A percentile compares a stretch with the other conserved stretches of the same genome.
Evolutionary conservation across 1,140 invertebrate genomes (phyloP).

Genomic region (Drosophila athabasca): DNA sequence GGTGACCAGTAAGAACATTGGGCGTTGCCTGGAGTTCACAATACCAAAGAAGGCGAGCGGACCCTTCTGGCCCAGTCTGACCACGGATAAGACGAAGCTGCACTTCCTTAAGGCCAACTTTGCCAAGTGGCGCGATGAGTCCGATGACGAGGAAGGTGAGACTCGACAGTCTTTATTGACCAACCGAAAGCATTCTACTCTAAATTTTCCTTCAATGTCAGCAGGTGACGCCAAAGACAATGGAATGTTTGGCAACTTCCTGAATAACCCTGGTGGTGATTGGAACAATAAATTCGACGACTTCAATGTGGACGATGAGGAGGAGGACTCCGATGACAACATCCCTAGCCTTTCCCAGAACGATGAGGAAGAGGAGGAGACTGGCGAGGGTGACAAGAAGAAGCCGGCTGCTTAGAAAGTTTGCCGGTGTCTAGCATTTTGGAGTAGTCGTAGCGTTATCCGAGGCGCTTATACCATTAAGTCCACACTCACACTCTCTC

Average conservation of each 20-base stretch:
- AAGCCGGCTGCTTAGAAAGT: constrained; percentile 58
- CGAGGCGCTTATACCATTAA: constrained; percentile 67
- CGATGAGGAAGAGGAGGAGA: constrained; percentile 75
- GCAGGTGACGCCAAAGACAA: constrained; percentile 59
- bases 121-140: constrained; percentile 98
- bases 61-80: constrained; percentile 94
- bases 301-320: constrained; percentile 74
- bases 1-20: constrained; percentile 87
- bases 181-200: neutral
- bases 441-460: constrained; percentile 68
- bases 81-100: constrained; percentile 94
- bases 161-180: neutral
- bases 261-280: constrained; percentile 54
- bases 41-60: constrained; percentile 85
- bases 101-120: constrained; percentile 99
- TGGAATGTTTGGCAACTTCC: constrained; percentile 61
- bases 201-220: neutral
- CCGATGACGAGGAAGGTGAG: constrained; percentile 86
- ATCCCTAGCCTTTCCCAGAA: constrained; percentile 79
- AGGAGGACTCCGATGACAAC: constrained; percentile 77
- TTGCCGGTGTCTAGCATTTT: constrained; percentile 57
- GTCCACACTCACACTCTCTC: constrained; percentile 44
- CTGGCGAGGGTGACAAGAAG: constrained; percentile 66
- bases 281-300: constrained; percentile 79
- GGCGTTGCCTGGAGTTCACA: constrained; percentile 91